phyloP scores from a whole-genome alignment of 2,113 vertebrate genomes.

The Callipepla californica region DNA sequence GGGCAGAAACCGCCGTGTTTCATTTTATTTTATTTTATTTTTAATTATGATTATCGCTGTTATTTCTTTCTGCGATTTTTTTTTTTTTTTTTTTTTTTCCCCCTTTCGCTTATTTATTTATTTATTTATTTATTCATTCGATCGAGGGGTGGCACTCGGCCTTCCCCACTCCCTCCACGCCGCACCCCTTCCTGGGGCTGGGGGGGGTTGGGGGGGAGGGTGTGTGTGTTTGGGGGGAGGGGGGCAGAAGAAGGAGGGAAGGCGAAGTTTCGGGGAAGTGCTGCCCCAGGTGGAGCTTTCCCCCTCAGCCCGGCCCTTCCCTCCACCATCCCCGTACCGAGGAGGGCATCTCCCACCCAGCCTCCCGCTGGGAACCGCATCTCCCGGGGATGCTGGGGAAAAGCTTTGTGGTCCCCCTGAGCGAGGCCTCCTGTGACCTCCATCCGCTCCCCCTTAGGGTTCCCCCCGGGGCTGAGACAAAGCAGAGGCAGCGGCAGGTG shows the following conservation, averaged over 20 bases:
- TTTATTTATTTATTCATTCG: no score
- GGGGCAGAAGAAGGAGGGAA: neutral
- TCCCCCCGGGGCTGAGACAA: conserved; percentile 45
- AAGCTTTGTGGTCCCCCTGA: neutral
- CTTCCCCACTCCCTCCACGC: neutral
- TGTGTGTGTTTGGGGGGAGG: no score
- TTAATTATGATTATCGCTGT: no score
- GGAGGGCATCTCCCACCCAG: conserved; percentile 18
- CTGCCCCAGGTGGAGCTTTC: conserved; percentile 49
- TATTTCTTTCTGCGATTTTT: neutral
- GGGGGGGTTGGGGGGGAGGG: no score
- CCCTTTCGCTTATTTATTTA: neutral
- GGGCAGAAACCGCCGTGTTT: neutral
- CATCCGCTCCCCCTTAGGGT: no score
- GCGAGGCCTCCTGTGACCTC: neutral
- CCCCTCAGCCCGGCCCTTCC: neutral
- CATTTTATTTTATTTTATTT: no score
- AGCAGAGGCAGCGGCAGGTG: conserved; percentile 51
- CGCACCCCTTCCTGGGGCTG: neutral
- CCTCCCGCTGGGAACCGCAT: neutral
- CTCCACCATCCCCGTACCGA: conserved; percentile 30
- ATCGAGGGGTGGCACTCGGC: neutral
- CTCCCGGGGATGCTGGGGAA: neutral
- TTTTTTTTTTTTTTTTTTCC: neutral
- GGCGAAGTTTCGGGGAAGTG: conserved; percentile 73